Evolutionary conservation across 2,797 vertebrate species (phyloP).

Genomic region (Argentina silus): DNA sequence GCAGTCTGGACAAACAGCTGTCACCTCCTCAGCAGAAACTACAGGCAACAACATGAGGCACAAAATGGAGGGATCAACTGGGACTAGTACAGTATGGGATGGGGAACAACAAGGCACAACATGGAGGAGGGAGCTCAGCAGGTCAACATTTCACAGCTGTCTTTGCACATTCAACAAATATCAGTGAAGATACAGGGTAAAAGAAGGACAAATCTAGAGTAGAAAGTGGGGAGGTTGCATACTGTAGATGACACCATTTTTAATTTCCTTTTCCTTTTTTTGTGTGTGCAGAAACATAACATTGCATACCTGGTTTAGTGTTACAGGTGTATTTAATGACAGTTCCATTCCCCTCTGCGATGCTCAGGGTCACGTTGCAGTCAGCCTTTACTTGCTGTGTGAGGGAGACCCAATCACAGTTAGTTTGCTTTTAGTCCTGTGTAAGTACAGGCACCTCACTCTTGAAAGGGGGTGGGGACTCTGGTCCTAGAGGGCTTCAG

Average conservation of each 20-base stretch:
- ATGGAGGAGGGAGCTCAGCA: too few species aligned
- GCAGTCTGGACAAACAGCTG: slow-evolving; percentile 45
- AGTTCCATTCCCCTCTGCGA: slow-evolving; percentile 22
- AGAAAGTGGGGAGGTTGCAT: neutral
- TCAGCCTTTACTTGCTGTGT: slow-evolving; percentile 51
- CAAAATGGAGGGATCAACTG: neutral
- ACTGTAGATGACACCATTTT: neutral
- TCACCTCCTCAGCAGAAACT: slow-evolving; percentile 32
- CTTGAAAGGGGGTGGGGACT: too few species aligned
- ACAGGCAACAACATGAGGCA: neutral
- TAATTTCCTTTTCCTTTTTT: neutral
- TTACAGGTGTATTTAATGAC: slow-evolving; percentile 41
- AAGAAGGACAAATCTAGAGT: neutral
- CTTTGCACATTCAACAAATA: too few species aligned
- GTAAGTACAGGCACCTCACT: neutral
- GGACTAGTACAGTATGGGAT: too few species aligned
- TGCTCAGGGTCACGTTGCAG: slow-evolving; percentile 53
- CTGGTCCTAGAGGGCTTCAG: too few species aligned
- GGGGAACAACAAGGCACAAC: too few species aligned
- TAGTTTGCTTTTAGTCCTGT: neutral
- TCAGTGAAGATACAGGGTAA: neutral
- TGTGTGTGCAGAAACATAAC: neutral
- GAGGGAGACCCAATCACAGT: neutral
- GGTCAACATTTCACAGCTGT: too few species aligned
- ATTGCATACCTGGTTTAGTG: slow-evolving; percentile 46